phyloP scores from a whole-genome alignment of 1,140 invertebrate species.

The Planococcus citri region DNA sequence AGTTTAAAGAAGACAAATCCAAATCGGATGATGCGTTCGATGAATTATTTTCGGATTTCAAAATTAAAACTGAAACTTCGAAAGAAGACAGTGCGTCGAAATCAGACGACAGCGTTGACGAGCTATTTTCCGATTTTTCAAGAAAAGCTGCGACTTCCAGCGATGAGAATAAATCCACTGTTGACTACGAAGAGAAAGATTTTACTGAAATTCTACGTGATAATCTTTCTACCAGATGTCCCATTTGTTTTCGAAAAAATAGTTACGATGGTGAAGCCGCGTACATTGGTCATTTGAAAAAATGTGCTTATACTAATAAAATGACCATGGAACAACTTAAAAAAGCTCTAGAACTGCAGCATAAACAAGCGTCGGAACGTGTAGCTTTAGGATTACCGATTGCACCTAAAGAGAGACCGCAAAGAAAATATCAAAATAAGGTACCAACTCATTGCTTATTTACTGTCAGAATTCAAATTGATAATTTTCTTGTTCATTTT shows the following conservation, averaged over 20 bases:
- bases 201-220: background rate
- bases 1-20: background rate
- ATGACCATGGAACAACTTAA: conserved; percentile 36
- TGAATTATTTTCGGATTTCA: background rate
- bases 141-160: no score
- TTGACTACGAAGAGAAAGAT: background rate
- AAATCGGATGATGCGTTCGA: background rate
- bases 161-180: background rate
- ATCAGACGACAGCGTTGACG: background rate
- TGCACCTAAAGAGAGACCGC: conserved; percentile 18
- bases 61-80: background rate
- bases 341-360: conserved; percentile 36
- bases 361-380: conserved; percentile 37
- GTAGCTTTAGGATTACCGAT: conserved; percentile 33
- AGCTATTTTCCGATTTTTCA: background rate
- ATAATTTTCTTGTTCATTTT: background rate
- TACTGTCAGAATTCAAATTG: background rate
- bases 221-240: conserved; percentile 8
- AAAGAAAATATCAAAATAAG: conserved; percentile 22
- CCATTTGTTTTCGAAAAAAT: conserved; percentile 24
- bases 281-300: conserved; percentile 35
- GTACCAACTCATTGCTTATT: background rate
- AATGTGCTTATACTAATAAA: conserved; percentile 37
- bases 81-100: background rate
- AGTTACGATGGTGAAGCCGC: conserved; percentile 12